Conservation (phyloP, 2,797 vertebrate species). For the Lates japonicus region DNA sequence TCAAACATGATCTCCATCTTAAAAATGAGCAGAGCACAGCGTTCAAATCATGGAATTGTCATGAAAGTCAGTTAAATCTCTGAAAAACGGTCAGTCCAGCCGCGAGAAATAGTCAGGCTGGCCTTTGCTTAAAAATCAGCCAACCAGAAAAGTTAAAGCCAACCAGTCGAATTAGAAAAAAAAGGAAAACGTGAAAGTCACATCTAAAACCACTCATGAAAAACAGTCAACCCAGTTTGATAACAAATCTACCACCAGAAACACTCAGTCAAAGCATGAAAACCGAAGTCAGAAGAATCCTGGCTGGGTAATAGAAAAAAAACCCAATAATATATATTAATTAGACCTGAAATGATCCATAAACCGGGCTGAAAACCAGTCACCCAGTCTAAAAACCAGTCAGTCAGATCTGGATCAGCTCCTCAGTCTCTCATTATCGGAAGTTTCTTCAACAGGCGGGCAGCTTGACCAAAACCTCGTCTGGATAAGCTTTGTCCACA, state of each 20-base stretch:
- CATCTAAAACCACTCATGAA: not conserved
- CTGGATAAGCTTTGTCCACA: conserved; percentile 81
- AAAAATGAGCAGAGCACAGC: no score
- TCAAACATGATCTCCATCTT: no score
- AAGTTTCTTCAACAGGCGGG: conserved; percentile 63
- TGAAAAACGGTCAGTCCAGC: not conserved
- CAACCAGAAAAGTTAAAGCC: no score
- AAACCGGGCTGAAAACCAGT: not conserved
- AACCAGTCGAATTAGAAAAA: no score
- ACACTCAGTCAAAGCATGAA: not conserved
- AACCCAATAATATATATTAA: not conserved
- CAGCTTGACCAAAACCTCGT: conserved; percentile 71
- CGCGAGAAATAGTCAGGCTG: no score
- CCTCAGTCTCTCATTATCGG: conserved; percentile 44
- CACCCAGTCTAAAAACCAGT: conserved; percentile 15
- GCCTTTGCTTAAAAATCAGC: no score
- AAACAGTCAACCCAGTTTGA: not conserved
- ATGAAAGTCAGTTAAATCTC: no score
- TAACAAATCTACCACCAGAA: not conserved
- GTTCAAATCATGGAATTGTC: no score
- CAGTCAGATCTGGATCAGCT: conserved; percentile 48
- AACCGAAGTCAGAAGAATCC: not conserved
- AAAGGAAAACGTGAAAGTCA: no score
- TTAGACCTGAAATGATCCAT: not conserved
- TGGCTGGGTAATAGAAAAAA: no score